These are phyloP conservation scores for Onychostruthus taczanowskii DNA, from an alignment of 2,113 vertebrate genomes.

Conservation along the genomic window DNA sequence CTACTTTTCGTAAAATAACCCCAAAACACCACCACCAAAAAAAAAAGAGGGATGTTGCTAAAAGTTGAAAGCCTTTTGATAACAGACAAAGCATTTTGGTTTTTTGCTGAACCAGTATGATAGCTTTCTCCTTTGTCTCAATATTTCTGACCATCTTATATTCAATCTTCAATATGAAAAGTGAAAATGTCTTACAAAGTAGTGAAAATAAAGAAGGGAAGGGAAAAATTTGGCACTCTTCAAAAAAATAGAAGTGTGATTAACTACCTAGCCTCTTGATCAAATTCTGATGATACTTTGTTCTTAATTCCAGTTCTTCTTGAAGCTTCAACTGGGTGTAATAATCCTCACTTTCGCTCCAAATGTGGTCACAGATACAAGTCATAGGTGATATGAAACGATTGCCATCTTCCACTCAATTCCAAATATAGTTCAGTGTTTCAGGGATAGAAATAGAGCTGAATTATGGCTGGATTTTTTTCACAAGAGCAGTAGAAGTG, in stretches of 20 bases:
- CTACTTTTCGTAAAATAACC: background rate
- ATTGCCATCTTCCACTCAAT: background rate
- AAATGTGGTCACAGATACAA: background rate
- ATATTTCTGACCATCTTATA: background rate
- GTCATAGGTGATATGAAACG: background rate
- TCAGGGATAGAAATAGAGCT: background rate
- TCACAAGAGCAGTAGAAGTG: background rate
- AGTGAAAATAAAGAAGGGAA: background rate
- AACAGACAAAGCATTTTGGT: background rate
- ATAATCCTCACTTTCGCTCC: background rate
- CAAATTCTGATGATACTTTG: background rate
- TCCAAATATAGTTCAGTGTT: background rate
- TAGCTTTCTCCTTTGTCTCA: background rate
- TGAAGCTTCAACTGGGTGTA: background rate
- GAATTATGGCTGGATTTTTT: background rate
- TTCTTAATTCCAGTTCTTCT: background rate
- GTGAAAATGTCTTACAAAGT: background rate
- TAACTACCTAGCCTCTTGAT: background rate
- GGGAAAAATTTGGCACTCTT: background rate
- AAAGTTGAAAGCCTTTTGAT: background rate
- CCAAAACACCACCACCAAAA: background rate
- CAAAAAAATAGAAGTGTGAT: background rate
- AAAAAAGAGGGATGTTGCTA: accelerated
- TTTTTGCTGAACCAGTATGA: background rate
- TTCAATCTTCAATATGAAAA: background rate